Conservation (phyloP, 1,140 invertebrate species). For the Druon quercuslanigerum region DNA sequence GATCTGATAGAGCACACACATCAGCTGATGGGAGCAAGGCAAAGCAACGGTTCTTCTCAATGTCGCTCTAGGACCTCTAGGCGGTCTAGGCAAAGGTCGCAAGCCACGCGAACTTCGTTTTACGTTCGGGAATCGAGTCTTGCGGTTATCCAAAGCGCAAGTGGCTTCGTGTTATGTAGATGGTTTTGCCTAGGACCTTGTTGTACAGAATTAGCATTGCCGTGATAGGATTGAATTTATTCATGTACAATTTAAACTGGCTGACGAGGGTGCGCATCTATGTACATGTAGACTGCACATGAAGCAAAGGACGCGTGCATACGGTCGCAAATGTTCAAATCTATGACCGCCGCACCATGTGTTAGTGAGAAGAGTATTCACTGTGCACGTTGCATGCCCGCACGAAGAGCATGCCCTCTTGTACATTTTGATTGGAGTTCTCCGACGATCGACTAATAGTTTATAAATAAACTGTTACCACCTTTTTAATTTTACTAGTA, state of each 20-base stretch:
- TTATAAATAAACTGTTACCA: background rate
- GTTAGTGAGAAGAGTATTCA: no score
- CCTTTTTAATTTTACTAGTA: background rate
- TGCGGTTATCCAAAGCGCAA: conserved; percentile 50
- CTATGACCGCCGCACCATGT: no score
- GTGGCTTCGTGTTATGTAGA: conserved; percentile 59
- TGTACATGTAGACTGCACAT: conserved; percentile 32
- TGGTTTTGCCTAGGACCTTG: conserved; percentile 49
- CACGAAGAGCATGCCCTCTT: background rate
- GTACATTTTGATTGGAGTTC: conserved; percentile 3
- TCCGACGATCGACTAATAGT: conserved; percentile 1
- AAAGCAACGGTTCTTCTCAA: no score
- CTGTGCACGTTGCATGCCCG: no score
- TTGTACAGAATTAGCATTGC: conserved; percentile 63
- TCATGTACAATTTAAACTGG: conserved; percentile 65
- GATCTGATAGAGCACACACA: no score
- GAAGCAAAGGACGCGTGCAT: background rate
- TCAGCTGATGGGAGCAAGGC: no score
- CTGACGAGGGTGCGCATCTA: conserved; percentile 53
- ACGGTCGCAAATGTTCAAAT: background rate
- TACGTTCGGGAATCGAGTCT: conserved; percentile 9
- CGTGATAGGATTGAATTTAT: conserved; percentile 67
- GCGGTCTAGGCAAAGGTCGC: conserved; percentile 2
- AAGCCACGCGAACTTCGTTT: conserved; percentile 35
- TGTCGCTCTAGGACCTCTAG: no score